phyloP scores from a whole-genome alignment of 2,797 vertebrate genomes.

The Heliangelus exortis region DNA sequence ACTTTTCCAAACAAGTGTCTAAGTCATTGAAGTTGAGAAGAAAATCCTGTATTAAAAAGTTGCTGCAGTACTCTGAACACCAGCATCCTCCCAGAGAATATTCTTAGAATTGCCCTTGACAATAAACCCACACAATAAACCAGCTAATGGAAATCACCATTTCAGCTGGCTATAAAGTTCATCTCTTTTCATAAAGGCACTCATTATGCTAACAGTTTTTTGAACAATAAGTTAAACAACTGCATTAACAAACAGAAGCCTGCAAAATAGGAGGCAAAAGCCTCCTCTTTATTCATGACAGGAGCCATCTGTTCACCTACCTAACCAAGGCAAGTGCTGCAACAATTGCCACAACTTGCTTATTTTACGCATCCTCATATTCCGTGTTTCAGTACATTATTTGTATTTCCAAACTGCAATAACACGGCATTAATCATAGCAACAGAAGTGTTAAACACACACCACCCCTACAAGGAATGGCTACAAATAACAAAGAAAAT shows the following conservation, averaged over 20 bases:
- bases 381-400: background rate
- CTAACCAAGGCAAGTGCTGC: background rate
- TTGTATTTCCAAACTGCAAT: background rate
- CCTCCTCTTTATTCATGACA: background rate
- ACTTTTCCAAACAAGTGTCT: background rate
- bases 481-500: background rate
- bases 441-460: background rate
- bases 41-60: background rate
- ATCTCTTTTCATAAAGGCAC: background rate
- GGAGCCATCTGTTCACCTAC: constrained; percentile 11
- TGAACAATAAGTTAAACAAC: constrained; percentile 19
- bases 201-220: background rate
- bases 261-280: background rate
- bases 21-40: background rate
- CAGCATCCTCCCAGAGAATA: background rate
- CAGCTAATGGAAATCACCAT: background rate
- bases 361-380: background rate
- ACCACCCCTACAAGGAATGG: background rate
- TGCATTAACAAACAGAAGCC: background rate
- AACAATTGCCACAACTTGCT: background rate
- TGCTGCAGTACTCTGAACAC: fast-evolving
- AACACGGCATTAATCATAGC: background rate
- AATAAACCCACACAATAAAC: background rate
- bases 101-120: background rate
- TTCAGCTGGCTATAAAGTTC: background rate